These are phyloP conservation scores for Pomatorhinus ruficollis DNA, from an alignment of 2,113 vertebrate genomes.

Conservation along the genomic window DNA sequence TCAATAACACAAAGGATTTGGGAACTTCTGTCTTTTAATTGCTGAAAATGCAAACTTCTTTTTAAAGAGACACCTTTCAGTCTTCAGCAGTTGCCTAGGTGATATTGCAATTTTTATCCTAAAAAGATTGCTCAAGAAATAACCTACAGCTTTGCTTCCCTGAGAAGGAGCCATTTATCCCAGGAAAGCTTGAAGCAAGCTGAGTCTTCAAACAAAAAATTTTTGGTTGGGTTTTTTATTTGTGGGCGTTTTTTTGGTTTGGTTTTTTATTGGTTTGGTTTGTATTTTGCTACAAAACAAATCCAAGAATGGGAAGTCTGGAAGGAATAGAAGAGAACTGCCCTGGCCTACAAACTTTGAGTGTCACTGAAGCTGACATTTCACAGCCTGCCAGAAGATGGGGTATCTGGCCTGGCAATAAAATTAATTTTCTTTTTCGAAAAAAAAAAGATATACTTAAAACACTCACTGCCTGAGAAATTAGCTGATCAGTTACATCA, in stretches of 20 bases:
- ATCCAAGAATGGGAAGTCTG: background rate
- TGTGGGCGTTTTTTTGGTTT: background rate
- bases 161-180: background rate
- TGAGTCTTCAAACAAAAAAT: background rate
- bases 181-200: background rate
- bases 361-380: background rate
- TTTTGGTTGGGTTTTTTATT: background rate
- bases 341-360: background rate
- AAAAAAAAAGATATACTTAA: background rate
- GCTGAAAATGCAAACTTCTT: background rate
- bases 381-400: slow-evolving; percentile 15
- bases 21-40: background rate
- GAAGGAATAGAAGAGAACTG: background rate
- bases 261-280: background rate
- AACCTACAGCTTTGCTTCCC: background rate
- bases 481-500: background rate
- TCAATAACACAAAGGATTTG: background rate
- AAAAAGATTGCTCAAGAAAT: background rate
- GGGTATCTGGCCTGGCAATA: background rate
- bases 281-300: background rate
- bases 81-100: background rate
- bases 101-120: background rate
- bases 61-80: background rate
- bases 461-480: background rate
- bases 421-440: background rate